phyloP scores from a whole-genome alignment of 2,113 vertebrate genomes.

The Tragelaphus buxtoni region DNA sequence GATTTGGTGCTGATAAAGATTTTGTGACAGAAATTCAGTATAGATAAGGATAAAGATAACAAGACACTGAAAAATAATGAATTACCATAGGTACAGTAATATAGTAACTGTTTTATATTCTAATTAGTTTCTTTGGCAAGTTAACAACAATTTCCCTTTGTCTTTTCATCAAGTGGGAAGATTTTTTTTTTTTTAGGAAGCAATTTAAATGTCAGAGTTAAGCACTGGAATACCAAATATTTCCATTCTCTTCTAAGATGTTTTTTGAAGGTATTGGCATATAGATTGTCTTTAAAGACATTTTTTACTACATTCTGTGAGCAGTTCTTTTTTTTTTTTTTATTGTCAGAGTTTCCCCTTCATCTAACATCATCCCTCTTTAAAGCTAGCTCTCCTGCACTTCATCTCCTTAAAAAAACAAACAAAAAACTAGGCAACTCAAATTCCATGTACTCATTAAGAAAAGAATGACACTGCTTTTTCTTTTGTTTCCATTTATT shows the following conservation, averaged over 20 bases:
- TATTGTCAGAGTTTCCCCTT: background rate
- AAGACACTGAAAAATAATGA: background rate
- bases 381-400: background rate
- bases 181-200: background rate
- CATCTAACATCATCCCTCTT: background rate
- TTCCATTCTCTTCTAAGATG: background rate
- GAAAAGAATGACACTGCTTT: background rate
- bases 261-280: background rate
- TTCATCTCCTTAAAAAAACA: background rate
- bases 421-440: background rate
- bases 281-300: background rate
- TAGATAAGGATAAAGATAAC: background rate
- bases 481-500: background rate
- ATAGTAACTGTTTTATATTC: background rate
- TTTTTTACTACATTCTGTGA: background rate
- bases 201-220: constrained; percentile 30
- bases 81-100: background rate
- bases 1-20: background rate
- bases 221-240: background rate
- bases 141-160: constrained; percentile 29
- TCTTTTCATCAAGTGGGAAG: background rate
- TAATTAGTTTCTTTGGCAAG: background rate
- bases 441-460: background rate
- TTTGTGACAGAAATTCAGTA: background rate
- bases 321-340: background rate